These are phyloP conservation scores for Thereuonema tuberculata DNA, from an alignment of 1,140 invertebrate genomes.

Conservation along the genomic window DNA sequence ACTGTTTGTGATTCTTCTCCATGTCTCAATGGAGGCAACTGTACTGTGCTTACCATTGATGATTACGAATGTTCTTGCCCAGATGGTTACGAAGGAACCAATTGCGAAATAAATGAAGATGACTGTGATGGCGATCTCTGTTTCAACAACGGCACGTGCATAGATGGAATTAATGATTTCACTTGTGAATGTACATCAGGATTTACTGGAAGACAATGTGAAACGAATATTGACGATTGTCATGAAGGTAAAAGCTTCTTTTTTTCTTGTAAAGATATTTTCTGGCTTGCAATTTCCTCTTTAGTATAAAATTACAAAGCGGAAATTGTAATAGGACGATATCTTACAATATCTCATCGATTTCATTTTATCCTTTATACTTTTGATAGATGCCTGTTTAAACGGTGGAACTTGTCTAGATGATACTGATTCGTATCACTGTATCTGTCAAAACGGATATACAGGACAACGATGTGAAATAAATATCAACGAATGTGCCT, in stretches of 20 bases:
- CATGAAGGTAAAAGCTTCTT: slow-evolving; percentile 13
- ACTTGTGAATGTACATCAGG: slow-evolving; percentile 31
- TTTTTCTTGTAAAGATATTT: no score
- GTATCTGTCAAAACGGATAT: slow-evolving; percentile 43
- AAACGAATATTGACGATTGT: slow-evolving; percentile 29
- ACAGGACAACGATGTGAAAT: slow-evolving; percentile 38
- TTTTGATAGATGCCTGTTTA: slow-evolving; percentile 19
- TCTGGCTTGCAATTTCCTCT: slow-evolving; percentile 9
- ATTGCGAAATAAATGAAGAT: slow-evolving; percentile 28
- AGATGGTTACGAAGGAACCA: not conserved
- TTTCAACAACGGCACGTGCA: slow-evolving; percentile 39
- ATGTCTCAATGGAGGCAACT: slow-evolving; percentile 58
- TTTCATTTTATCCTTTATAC: not conserved
- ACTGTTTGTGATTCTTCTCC: slow-evolving; percentile 66
- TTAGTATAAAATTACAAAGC: not conserved
- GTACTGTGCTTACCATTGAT: slow-evolving; percentile 34
- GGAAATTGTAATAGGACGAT: slow-evolving; percentile 7
- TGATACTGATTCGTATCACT: slow-evolving; percentile 35
- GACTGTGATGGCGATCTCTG: slow-evolving; percentile 41
- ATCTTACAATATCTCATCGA: slow-evolving; percentile 23
- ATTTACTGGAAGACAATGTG: slow-evolving; percentile 36
- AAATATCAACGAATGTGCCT: slow-evolving; percentile 41
- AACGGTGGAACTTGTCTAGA: slow-evolving; percentile 41
- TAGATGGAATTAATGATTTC: slow-evolving; percentile 32
- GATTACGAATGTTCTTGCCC: not conserved